A percentile compares a stretch with the other conserved stretches of the same genome.
phyloP scores from a whole-genome alignment of 2,888 invertebrate species.

The Chrysina gloriosa region DNA sequence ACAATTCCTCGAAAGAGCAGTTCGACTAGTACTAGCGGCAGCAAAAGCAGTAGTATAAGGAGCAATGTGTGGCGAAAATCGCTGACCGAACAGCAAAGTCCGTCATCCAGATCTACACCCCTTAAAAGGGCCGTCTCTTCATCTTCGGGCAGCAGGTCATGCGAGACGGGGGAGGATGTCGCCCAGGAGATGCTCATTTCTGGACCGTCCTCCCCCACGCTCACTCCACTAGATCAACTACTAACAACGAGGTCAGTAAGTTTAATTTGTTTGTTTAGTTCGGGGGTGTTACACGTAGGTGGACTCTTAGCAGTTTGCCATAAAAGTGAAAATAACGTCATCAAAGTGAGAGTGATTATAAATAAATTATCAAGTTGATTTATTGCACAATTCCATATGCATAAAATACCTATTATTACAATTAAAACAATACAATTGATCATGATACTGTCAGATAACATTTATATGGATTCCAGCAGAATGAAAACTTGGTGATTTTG shows the following conservation, averaged over 20 bases:
- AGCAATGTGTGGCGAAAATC: conserved; percentile 64
- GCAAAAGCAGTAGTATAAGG: conserved; percentile 65
- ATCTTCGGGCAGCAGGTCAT: conserved; percentile 56
- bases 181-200: conserved; percentile 67
- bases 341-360: no score
- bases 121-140: conserved; percentile 67
- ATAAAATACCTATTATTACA: no score
- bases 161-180: conserved; percentile 69
- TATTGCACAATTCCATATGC: no score
- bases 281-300: no score
- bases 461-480: no score
- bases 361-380: no score
- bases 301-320: no score
- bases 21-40: conserved; percentile 55
- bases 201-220: conserved; percentile 67
- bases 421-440: no score
- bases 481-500: no score
- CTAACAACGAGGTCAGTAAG: conserved; percentile 25
- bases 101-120: conserved; percentile 65
- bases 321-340: conserved; percentile 1
- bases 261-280: neutral
- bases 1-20: conserved; percentile 63
- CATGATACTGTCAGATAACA: no score
- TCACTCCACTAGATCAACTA: conserved; percentile 9
- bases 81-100: conserved; percentile 67